Base-by-base conservation (phyloP, 2,888 invertebrate genomes). In the Allophyes oxyacanthae region DNA sequence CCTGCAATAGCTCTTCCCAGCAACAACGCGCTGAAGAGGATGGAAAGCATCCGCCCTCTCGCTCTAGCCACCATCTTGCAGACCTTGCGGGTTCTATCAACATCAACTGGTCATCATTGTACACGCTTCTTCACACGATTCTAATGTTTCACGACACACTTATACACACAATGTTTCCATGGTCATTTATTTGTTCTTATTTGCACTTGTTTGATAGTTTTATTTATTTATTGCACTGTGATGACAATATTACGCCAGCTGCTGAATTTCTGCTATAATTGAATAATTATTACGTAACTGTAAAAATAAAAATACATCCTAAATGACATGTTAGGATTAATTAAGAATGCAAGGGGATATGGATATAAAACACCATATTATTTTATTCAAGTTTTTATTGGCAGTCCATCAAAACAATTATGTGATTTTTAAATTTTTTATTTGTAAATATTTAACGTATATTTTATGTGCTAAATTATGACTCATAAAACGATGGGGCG, bases 1-100 rank as follows among this genome's bases (percentile, higher is more conserved):
- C 94, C 93, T 83, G 93, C 90, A 63, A 94, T 88, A 69, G 90
- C 92, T 62, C 92, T 86, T 64, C 93, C 93, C 67, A 94, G 86
- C 50, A 94, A 87, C 68, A 94, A 75, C 42, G 89, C 89, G 81
- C 92, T 94, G 86, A 94, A 91, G 67, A 94, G 79, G 64, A 94
- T 89, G 54, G 93, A 92, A 72, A 94, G 84, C 78, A 91, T 79
- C 55, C 89, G 87, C 50, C 87, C 82, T 72, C 87, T 84, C 60
- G 82, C 86, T 66, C 86, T 81, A 65, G 82, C 79, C 78, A 82
- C 84, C 93, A 92, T 93, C 75, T 86, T 89, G 83, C 72, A 64
- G 66, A 64, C 64, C 62, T 64, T 65, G 65, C 72, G 58, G 57
- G 64, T 62, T 64, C 54, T 60, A 33, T 72, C 63, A 71, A 79